Conservation (phyloP, 2,797 vertebrate genomes). For the Scolopax rusticola region DNA sequence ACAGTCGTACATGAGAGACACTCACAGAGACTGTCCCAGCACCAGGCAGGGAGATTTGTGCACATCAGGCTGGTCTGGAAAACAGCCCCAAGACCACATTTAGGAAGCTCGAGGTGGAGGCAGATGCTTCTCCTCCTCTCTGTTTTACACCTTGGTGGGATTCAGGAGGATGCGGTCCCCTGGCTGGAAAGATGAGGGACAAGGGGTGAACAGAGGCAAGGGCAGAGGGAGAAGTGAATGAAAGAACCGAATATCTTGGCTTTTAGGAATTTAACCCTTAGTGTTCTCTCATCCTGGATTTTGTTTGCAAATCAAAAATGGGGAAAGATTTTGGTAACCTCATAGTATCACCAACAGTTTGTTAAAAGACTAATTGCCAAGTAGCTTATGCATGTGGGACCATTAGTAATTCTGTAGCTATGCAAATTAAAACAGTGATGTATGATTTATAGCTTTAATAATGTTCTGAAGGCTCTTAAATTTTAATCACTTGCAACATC, state of each 20-base stretch:
- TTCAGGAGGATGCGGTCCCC: background rate
- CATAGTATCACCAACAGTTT: conserved; percentile 80
- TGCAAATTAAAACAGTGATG: conserved; percentile 89
- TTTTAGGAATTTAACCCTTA: conserved; percentile 20
- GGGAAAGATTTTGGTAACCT: conserved; percentile 70
- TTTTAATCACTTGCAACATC: conserved; percentile 89
- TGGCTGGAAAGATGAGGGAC: background rate
- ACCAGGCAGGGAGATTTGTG: background rate
- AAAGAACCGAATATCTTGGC: background rate
- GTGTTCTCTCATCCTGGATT: background rate
- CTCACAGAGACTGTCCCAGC: background rate
- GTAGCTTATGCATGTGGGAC: conserved; percentile 79
- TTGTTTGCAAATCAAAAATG: conserved; percentile 61
- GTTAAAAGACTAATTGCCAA: conserved; percentile 84
- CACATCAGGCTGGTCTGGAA: background rate
- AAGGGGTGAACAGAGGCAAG: background rate
- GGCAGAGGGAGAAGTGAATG: too few species aligned
- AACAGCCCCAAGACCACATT: background rate
- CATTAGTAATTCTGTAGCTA: conserved; percentile 85
- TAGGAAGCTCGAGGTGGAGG: background rate
- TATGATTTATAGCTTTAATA: conserved; percentile 90
- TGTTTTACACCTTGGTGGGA: background rate
- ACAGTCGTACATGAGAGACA: accelerated
- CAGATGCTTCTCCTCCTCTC: background rate
- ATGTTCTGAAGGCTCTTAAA: conserved; percentile 89